A percentile compares a stretch with the other conserved stretches of the same genome.
These are phyloP conservation scores for Vesta saturnalis DNA, from an alignment of 2,888 invertebrate genomes.

Conservation along the genomic window DNA sequence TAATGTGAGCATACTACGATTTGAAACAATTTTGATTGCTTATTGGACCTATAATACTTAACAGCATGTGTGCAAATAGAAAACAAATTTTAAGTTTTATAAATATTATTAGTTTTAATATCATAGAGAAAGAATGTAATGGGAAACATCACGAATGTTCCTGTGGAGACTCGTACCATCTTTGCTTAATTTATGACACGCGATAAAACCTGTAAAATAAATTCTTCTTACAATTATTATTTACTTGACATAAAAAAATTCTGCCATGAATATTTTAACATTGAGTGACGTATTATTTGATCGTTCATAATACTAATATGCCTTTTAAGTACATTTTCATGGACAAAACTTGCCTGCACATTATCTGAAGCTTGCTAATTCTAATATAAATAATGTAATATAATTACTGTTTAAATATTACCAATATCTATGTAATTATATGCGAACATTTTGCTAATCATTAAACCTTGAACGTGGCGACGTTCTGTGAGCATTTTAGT, in stretches of 20 bases:
- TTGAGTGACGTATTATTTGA: no score
- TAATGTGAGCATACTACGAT: no score
- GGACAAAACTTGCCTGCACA: no score
- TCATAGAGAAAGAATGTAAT: constrained; percentile 25
- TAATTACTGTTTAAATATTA: background rate
- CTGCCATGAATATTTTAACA: no score
- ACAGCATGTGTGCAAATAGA: background rate
- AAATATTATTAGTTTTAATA: background rate
- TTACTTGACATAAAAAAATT: background rate
- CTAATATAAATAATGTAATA: no score
- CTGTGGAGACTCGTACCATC: constrained; percentile 29
- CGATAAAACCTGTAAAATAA: constrained; percentile 12
- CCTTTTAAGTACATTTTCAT: no score
- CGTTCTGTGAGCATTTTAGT: constrained; percentile 11
- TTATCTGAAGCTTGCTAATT: no score
- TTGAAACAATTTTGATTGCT: no score
- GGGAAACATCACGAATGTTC: constrained; percentile 31
- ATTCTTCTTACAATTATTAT: background rate
- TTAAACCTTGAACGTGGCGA: constrained; percentile 6
- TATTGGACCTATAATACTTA: no score
- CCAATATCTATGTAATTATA: background rate
- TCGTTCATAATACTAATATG: no score
- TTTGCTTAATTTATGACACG: background rate
- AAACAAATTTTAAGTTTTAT: background rate
- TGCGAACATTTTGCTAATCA: no score